Evolutionary conservation across 2,113 vertebrate genomes (phyloP).

Genomic region (Asarcornis scutulata): DNA sequence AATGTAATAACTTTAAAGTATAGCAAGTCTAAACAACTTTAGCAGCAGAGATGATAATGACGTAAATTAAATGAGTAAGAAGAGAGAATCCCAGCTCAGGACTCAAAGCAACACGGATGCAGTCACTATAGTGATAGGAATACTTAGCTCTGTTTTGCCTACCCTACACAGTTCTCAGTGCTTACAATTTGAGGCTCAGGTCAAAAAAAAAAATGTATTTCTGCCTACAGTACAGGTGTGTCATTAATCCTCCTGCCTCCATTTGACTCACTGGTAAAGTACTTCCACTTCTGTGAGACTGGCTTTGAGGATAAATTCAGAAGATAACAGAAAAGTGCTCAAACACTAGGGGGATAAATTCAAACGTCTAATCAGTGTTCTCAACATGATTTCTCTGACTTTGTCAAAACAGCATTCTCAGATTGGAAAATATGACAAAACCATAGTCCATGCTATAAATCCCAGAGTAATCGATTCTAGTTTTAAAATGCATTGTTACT

Average conservation of each 20-base stretch:
- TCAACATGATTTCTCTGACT: neutral
- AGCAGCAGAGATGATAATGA: neutral
- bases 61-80: neutral
- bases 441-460: neutral
- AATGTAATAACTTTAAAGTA: neutral
- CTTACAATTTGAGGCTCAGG: rapidly evolving
- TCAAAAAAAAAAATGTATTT: neutral
- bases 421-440: neutral
- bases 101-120: rapidly evolving
- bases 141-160: neutral
- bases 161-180: neutral
- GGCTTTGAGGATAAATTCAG: neutral
- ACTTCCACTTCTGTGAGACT: neutral
- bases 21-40: neutral
- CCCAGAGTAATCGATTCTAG: neutral
- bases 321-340: neutral
- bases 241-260: neutral
- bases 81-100: neutral
- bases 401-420: neutral
- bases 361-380: neutral
- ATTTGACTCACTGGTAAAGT: neutral
- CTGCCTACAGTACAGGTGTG: neutral
- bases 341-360: neutral
- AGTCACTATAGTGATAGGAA: neutral
- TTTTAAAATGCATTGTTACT: neutral